phyloP scores from a whole-genome alignment of 2,797 vertebrate genomes.

The Enoplosus armatus region DNA sequence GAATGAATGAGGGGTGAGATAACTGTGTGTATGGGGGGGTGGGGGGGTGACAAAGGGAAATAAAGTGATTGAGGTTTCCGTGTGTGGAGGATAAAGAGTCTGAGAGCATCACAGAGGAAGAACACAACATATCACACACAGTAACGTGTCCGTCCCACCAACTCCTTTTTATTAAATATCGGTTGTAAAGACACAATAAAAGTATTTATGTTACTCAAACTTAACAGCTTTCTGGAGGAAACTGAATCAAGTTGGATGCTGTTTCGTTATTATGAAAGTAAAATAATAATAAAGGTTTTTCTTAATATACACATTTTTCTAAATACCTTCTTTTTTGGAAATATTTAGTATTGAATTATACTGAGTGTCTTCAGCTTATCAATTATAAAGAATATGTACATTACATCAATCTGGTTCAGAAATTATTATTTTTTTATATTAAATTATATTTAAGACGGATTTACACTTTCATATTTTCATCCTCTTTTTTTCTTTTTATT shows the following conservation, averaged over 20 bases:
- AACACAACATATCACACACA: background rate
- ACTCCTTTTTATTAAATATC: background rate
- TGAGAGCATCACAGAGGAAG: background rate
- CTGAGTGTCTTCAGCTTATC: background rate
- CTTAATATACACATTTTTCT: background rate
- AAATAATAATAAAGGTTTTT: too few species aligned
- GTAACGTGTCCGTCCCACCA: background rate
- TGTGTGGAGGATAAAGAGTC: conserved; percentile 21
- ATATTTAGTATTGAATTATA: background rate
- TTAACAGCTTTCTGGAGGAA: background rate
- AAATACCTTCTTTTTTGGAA: background rate
- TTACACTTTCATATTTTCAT: background rate
- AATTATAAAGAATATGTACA: background rate
- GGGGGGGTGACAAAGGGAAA: background rate
- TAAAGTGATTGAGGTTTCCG: conserved; percentile 20
- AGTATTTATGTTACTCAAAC: background rate
- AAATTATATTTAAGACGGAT: too few species aligned
- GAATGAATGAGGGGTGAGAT: conserved; percentile 3
- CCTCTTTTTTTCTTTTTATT: background rate
- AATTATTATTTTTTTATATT: too few species aligned
- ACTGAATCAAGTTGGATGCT: background rate
- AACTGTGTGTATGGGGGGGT: background rate
- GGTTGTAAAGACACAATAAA: background rate
- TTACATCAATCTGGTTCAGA: background rate
- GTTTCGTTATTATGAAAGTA: background rate